Conservation (phyloP, 2,888 invertebrate species). For the Zhengitettix transpicula region DNA sequence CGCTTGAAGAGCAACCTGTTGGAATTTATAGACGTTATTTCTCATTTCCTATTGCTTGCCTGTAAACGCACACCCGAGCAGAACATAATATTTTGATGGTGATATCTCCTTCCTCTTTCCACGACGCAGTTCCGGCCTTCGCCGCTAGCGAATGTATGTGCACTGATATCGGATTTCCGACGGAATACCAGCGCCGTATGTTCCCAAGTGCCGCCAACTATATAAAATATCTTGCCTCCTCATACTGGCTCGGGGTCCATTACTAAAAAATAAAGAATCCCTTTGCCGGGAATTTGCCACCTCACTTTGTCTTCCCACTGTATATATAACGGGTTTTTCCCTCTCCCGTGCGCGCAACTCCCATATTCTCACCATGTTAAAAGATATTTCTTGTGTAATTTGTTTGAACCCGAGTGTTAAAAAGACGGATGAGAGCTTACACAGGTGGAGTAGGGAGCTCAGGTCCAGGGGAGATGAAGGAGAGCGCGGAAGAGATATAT, state of each 20-base stretch:
- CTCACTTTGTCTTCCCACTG: slow-evolving; percentile 4
- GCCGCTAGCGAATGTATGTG: slow-evolving; percentile 2
- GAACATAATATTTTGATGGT: not conserved
- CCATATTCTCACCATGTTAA: slow-evolving; percentile 5
- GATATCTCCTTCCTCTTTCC: not conserved
- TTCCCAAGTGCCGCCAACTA: not conserved
- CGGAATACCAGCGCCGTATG: not conserved
- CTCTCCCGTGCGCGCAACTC: not conserved
- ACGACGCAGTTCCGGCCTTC: not conserved
- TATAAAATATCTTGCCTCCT: not conserved
- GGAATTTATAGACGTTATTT: slow-evolving; percentile 7
- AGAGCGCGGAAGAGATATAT: not conserved
- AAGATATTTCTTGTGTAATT: slow-evolving; percentile 9
- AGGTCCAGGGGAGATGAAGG: too few species aligned
- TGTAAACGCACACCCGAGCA: not conserved
- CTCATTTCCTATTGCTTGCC: slow-evolving; percentile 1
- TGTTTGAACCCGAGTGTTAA: slow-evolving; percentile 9
- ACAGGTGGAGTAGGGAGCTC: slow-evolving; percentile 3
- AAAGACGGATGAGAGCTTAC: slow-evolving; percentile 7
- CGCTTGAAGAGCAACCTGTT: not conserved
- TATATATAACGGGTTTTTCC: not conserved
- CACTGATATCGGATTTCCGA: slow-evolving; percentile 5
- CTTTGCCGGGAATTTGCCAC: slow-evolving; percentile 7
- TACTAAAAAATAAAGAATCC: slow-evolving; percentile 4
- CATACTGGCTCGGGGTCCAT: slow-evolving; percentile 4